Evolutionary conservation across 2,888 invertebrate genomes (phyloP).

Genomic region (Harpagoxenus sublaevis): DNA sequence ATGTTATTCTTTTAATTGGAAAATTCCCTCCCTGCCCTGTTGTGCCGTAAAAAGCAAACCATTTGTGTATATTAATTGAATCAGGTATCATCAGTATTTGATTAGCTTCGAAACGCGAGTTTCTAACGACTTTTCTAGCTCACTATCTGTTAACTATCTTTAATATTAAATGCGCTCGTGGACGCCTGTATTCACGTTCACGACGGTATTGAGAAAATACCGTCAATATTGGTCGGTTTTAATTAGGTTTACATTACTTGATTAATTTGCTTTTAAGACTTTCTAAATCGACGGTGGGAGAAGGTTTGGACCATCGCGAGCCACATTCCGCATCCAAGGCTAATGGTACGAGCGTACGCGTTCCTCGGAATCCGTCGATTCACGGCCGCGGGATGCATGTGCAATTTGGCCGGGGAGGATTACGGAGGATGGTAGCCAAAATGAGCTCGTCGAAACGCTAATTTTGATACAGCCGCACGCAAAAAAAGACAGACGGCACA

Average conservation of each 20-base stretch:
- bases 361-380: conserved; percentile 29
- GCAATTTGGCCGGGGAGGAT: conserved; percentile 50
- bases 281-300: not conserved
- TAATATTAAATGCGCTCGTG: conserved; percentile 1
- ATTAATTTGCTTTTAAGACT: conserved; percentile 41
- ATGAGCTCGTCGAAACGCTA: conserved; percentile 40
- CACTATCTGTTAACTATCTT: conserved; percentile 12
- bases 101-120: conserved; percentile 9
- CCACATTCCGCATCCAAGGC: not conserved
- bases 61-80: conserved; percentile 7
- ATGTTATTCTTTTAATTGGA: not conserved
- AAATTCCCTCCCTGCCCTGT: not conserved
- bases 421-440: conserved; percentile 26
- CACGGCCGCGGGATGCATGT: conserved; percentile 28
- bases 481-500: not conserved
- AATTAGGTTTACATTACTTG: conserved; percentile 38
- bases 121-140: not conserved
- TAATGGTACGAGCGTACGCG: conserved; percentile 44
- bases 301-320: not conserved
- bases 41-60: not conserved
- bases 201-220: not conserved
- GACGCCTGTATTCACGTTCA: not conserved
- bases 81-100: conserved; percentile 9
- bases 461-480: conserved; percentile 31
- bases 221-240: conserved; percentile 29